A percentile compares a stretch with the other conserved stretches of the same genome.
Conservation (phyloP, 2,888 invertebrate genomes). For the Eudemis profundana region DNA sequence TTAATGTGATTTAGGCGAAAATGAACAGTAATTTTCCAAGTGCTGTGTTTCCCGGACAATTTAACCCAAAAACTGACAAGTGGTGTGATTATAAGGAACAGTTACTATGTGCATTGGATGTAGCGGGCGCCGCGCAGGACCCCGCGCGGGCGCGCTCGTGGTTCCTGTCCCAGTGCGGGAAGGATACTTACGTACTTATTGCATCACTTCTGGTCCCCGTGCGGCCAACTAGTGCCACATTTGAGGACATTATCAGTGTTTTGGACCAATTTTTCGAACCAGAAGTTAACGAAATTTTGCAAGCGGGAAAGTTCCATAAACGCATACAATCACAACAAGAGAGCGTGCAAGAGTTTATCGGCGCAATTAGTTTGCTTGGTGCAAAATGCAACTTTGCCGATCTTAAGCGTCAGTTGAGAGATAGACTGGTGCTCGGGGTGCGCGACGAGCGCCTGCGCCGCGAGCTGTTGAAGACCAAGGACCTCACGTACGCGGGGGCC, state of each 20-base stretch:
- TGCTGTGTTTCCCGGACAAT: not conserved
- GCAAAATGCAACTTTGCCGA: conserved; percentile 15
- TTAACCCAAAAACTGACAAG: conserved; percentile 1
- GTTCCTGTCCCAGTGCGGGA: conserved; percentile 1
- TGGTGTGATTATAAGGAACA: conserved; percentile 28
- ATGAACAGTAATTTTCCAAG: no score
- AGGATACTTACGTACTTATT: not conserved
- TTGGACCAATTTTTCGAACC: not conserved
- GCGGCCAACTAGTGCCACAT: not conserved
- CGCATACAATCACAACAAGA: not conserved
- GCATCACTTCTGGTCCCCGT: not conserved
- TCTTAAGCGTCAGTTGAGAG: conserved; percentile 14
- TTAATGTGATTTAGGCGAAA: no score
- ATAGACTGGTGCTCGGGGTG: conserved; percentile 17
- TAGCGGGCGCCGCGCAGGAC: not conserved
- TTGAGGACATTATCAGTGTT: conserved; percentile 3
- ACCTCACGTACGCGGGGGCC: not conserved
- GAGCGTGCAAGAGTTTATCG: conserved; percentile 14
- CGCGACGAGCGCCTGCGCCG: conserved; percentile 12
- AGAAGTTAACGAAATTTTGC: conserved; percentile 7
- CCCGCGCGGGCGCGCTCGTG: not conserved
- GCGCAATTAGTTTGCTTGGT: conserved; percentile 1
- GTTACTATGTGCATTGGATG: not conserved
- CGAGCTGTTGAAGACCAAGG: conserved; percentile 1
- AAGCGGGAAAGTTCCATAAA: conserved; percentile 16